Percentiles rank a stretch among this genome's conserved stretches.
Evolutionary conservation across 2,113 vertebrate genomes (phyloP).

Genomic region (Ptychochromis oligacanthus): DNA sequence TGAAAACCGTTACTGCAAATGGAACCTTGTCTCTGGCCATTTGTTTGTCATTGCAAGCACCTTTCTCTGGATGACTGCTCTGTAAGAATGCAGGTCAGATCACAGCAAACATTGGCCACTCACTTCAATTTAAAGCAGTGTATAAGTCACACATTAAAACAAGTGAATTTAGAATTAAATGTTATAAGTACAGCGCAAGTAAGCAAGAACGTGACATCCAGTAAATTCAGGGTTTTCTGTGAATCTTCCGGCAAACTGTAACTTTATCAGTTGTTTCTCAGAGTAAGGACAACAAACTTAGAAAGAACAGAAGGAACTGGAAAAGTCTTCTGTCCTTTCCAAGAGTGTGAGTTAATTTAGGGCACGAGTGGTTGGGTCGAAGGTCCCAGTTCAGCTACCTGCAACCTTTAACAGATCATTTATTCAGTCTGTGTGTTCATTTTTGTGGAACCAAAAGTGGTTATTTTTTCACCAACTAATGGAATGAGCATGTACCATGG

Average conservation of each 20-base stretch:
- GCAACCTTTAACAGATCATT: neutral
- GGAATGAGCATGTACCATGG: too few relatives aligned
- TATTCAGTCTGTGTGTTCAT: neutral
- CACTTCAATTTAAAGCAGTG: neutral
- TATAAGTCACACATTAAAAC: neutral
- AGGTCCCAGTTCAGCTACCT: neutral
- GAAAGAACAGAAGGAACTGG: neutral
- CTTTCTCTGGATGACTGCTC: neutral
- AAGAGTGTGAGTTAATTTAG: neutral
- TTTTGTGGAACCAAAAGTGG: neutral
- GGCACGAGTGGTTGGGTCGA: neutral
- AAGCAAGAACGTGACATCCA: neutral
- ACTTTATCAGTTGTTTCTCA: neutral
- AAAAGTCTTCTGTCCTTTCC: neutral
- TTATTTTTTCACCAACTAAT: neutral
- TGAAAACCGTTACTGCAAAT: slow-evolving; percentile 7
- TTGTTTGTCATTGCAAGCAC: neutral
- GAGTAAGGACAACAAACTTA: neutral
- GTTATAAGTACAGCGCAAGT: neutral
- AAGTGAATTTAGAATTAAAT: too few relatives aligned
- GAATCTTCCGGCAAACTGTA: neutral
- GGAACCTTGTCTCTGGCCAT: neutral
- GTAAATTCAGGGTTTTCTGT: neutral
- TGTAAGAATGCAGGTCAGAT: neutral
- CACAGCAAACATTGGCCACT: neutral